Percentiles rank a stretch among this genome's conserved stretches.
Evolutionary conservation across 2,113 vertebrate genomes (phyloP).

Genomic region (Malurus alboscapulatus): DNA sequence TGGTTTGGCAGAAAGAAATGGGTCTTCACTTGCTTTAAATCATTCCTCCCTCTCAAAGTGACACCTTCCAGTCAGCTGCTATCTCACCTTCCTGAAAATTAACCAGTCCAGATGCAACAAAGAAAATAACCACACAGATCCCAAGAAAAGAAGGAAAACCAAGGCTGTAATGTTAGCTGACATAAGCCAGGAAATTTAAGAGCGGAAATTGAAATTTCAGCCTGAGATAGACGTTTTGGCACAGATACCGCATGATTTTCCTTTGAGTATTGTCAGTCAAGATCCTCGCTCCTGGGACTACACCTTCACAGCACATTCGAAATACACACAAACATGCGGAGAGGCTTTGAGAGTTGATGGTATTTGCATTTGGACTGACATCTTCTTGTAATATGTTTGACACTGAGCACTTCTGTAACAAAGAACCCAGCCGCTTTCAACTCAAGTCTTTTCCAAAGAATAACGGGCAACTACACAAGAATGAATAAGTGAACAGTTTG

Average conservation of each 20-base stretch:
- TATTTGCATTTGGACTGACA: conserved; percentile 62
- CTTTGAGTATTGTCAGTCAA: conserved; percentile 55
- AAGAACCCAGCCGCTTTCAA: conserved; percentile 13
- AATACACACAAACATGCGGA: conserved; percentile 21
- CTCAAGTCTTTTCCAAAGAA: conserved; percentile 48
- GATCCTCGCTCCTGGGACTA: conserved; percentile 38
- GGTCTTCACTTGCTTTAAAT: not conserved
- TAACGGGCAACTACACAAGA: conserved; percentile 53
- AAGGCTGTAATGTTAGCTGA: not conserved
- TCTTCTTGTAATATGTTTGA: conserved; percentile 42
- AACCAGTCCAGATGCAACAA: conserved; percentile 42
- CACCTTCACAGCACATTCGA: conserved; percentile 57
- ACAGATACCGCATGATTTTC: conserved; percentile 21
- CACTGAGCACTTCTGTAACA: conserved; percentile 36
- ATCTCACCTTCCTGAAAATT: not conserved
- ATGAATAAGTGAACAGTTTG: conserved; percentile 60
- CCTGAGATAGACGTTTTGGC: conserved; percentile 50
- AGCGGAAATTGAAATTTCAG: conserved; percentile 17
- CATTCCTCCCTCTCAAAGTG: not conserved
- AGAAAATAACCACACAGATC: not conserved
- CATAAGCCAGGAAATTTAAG: conserved; percentile 26
- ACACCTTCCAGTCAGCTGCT: not conserved
- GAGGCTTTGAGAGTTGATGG: not conserved
- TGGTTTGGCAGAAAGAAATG: not conserved
- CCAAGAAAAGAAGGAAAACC: not conserved